phyloP scores from a whole-genome alignment of 1,140 invertebrate species.

The Drosophila ficusphila region DNA sequence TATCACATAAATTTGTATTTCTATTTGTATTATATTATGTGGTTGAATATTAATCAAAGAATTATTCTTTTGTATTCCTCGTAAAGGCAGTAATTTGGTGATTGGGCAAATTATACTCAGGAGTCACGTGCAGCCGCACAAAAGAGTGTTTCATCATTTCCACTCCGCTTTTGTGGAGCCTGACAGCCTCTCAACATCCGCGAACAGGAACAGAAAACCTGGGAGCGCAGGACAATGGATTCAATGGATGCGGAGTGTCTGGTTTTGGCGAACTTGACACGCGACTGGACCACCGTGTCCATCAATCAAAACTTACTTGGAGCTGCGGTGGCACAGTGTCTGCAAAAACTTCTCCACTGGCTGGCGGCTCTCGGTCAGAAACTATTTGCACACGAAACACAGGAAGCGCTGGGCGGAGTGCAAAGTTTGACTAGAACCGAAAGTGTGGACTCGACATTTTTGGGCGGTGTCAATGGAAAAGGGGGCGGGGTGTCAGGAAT shows the following conservation, averaged over 20 bases:
- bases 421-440: conserved; percentile 31
- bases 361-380: conserved; percentile 7
- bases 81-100: neutral
- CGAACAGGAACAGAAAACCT: conserved; percentile 5
- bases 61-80: neutral
- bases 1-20: no score
- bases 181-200: conserved; percentile 11
- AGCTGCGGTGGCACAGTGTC: conserved; percentile 13
- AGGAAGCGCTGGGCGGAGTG: conserved; percentile 13
- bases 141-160: conserved; percentile 30
- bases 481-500: conserved; percentile 1
- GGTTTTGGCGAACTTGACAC: conserved; percentile 38
- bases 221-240: conserved; percentile 26
- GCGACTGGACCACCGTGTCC: conserved; percentile 15
- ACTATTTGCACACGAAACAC: conserved; percentile 38
- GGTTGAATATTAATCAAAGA: neutral
- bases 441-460: conserved; percentile 31
- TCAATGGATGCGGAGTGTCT: conserved; percentile 41
- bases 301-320: conserved; percentile 44
- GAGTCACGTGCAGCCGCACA: conserved; percentile 27
- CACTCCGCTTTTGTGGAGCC: conserved; percentile 7
- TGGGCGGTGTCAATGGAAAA: conserved; percentile 25
- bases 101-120: neutral
- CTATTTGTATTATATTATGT: no score
- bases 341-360: conserved; percentile 16